Conservation (phyloP, 2,797 vertebrate genomes). For the Aeoliscus strigatus region DNA sequence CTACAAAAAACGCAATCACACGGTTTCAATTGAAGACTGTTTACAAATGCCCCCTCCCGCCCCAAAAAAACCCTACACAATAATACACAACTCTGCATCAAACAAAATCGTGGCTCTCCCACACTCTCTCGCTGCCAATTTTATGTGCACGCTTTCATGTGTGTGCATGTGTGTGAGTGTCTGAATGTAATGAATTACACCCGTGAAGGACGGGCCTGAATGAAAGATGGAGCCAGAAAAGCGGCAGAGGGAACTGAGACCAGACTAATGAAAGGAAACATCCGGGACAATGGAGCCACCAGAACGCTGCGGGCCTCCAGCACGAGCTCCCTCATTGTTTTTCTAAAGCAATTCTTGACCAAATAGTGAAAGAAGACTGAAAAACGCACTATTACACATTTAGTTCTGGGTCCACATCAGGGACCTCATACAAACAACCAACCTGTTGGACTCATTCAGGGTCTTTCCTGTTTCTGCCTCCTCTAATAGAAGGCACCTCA, state of each 20-base stretch:
- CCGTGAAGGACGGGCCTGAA: constrained; percentile 14
- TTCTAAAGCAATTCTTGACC: constrained; percentile 30
- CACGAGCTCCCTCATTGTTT: constrained; percentile 19
- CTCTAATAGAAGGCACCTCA: too few relatives aligned
- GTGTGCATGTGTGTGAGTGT: constrained; percentile 7
- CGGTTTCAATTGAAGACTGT: too few relatives aligned
- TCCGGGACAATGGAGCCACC: constrained; percentile 24
- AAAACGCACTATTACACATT: constrained; percentile 23
- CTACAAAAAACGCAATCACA: too few relatives aligned
- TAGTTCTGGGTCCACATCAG: constrained; percentile 29
- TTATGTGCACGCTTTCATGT: too few relatives aligned
- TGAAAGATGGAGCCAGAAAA: constrained; percentile 11
- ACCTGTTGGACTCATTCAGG: constrained; percentile 31
- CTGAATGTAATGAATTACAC: constrained; percentile 31
- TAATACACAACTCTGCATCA: too few relatives aligned
- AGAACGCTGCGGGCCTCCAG: constrained; percentile 15
- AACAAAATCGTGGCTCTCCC: too few relatives aligned
- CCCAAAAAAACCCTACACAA: too few relatives aligned
- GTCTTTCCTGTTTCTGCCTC: constrained; percentile 19
- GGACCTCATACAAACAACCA: constrained; percentile 19
- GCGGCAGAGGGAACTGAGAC: constrained; percentile 2
- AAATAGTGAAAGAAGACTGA: constrained; percentile 24
- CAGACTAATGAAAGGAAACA: constrained; percentile 20
- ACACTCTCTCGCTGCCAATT: too few relatives aligned
- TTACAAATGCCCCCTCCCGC: too few relatives aligned